Evolutionary conservation across 1,140 invertebrate species (phyloP).

Genomic region (Pogonomyrmex californicus): DNA sequence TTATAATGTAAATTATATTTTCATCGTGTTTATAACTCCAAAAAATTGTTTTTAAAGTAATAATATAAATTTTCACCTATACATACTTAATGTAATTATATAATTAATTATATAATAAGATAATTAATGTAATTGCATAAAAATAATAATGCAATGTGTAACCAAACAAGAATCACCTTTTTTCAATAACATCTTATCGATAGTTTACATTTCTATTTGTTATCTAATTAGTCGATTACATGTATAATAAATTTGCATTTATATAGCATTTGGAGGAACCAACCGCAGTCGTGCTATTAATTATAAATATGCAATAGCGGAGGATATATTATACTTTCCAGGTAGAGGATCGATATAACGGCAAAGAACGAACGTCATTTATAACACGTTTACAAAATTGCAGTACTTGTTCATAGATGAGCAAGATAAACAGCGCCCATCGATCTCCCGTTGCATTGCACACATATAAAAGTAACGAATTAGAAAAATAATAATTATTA

Average conservation of each 20-base stretch:
- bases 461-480: not conserved
- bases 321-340: not conserved
- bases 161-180: not conserved
- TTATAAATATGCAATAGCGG: constrained; percentile 39
- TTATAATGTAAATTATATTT: not conserved
- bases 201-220: not conserved
- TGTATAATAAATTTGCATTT: constrained; percentile 36
- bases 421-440: constrained; percentile 35
- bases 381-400: constrained; percentile 14
- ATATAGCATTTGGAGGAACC: not conserved
- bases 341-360: constrained; percentile 19
- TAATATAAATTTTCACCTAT: not conserved
- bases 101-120: not conserved
- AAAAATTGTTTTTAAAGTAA: not conserved
- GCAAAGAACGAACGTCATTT: constrained; percentile 5
- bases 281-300: not conserved
- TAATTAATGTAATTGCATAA: not conserved
- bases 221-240: constrained; percentile 4
- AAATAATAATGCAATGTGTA: not conserved
- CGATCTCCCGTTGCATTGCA: constrained; percentile 6
- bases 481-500: constrained; percentile 36
- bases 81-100: not conserved
- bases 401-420: constrained; percentile 31
- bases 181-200: not conserved
- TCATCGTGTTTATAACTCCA: not conserved